phyloP scores from a whole-genome alignment of 2,113 vertebrate genomes.

The Lipotes vexillifer region DNA sequence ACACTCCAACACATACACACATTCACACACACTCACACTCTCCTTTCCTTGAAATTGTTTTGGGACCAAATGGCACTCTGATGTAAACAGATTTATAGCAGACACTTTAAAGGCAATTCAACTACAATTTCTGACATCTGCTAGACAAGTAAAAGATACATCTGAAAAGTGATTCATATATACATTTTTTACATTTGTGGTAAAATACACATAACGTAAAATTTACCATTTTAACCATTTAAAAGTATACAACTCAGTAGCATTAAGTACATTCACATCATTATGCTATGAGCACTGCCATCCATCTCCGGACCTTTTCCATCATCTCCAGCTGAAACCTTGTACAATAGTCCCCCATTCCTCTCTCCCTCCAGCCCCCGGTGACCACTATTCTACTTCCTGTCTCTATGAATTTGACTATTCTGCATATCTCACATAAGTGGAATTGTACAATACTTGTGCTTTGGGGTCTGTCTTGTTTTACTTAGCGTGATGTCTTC shows the following conservation, averaged over 20 bases:
- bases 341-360: no score
- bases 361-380: not conserved
- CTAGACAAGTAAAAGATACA: not conserved
- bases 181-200: not conserved
- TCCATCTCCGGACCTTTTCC: not conserved
- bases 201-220: not conserved
- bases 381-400: not conserved
- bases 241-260: not conserved
- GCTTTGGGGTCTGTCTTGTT: not conserved
- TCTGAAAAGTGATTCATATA: not conserved
- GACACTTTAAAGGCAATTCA: not conserved
- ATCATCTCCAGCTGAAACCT: not conserved
- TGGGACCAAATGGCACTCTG: not conserved
- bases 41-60: not conserved
- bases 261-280: no score
- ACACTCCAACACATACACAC: no score
- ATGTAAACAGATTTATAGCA: not conserved
- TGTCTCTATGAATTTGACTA: not conserved
- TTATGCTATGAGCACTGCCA: rapidly evolving
- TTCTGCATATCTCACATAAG: not conserved
- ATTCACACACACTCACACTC: not conserved
- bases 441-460: not conserved
- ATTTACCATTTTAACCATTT: not conserved
- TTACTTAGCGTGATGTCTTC: not conserved
- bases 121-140: not conserved